phyloP scores from a whole-genome alignment of 1,140 invertebrate genomes.

The Dendroctonus valens region DNA sequence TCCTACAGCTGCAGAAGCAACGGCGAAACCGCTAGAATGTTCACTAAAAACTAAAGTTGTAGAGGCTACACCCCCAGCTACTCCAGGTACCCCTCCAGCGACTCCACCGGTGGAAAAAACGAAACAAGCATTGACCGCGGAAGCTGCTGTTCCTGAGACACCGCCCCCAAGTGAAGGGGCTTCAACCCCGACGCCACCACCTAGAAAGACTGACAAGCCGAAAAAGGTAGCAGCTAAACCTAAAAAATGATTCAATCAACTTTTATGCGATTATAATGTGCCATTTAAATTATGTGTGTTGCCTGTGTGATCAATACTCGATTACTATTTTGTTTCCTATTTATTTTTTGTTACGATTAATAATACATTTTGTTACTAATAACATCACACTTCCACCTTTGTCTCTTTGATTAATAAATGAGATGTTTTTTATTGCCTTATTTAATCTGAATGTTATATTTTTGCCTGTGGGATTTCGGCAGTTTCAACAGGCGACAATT shows the following conservation, averaged over 20 bases:
- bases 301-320: slow-evolving; percentile 22
- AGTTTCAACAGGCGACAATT: too few relatives aligned
- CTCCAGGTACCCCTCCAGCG: slow-evolving; percentile 5
- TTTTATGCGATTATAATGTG: slow-evolving; percentile 12
- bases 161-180: slow-evolving; percentile 2
- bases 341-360: slow-evolving; percentile 26
- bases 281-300: slow-evolving; percentile 19
- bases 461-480: not conserved
- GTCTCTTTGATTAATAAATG: slow-evolving; percentile 12
- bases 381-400: slow-evolving; percentile 13
- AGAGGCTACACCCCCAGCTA: slow-evolving; percentile 18
- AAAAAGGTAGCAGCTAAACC: slow-evolving; percentile 20
- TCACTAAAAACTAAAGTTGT: slow-evolving; percentile 4
- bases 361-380: slow-evolving; percentile 28
- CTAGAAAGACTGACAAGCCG: slow-evolving; percentile 25
- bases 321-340: slow-evolving; percentile 16
- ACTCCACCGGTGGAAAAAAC: slow-evolving; percentile 4
- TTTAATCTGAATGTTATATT: not conserved
- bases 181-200: slow-evolving; percentile 19
- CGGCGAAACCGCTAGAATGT: not conserved
- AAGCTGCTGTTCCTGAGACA: slow-evolving; percentile 6
- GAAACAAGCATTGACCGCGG: slow-evolving; percentile 8
- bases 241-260: slow-evolving; percentile 10
- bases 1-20: not conserved
- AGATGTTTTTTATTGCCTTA: slow-evolving; percentile 10